A percentile compares a stretch with the other conserved stretches of the same genome.
Evolutionary conservation across 2,113 vertebrate genomes (phyloP).

Genomic region (Cepphus grylle): DNA sequence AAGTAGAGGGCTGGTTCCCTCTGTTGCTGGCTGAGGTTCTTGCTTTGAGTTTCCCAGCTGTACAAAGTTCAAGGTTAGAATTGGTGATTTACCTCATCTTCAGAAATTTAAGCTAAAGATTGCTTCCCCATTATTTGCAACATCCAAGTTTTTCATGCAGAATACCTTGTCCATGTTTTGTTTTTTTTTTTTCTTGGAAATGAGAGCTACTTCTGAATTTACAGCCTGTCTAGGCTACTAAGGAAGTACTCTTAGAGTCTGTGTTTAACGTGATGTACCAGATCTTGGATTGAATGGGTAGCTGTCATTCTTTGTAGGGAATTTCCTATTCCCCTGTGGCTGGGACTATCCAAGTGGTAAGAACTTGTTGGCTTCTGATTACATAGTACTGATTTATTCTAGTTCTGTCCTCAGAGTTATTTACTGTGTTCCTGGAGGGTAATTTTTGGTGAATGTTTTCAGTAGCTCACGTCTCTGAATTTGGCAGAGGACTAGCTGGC

Average conservation of each 20-base stretch:
- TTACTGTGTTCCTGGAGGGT: slow-evolving; percentile 36
- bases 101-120: background rate
- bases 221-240: background rate
- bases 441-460: background rate
- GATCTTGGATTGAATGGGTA: background rate
- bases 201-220: background rate
- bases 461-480: background rate
- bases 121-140: background rate
- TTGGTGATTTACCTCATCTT: background rate
- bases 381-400: background rate
- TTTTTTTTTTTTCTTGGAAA: background rate
- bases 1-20: background rate
- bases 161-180: background rate
- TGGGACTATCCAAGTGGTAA: slow-evolving; percentile 36
- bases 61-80: background rate
- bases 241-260: background rate
- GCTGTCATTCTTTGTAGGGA: slow-evolving; percentile 53
- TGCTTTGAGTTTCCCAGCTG: background rate
- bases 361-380: slow-evolving; percentile 26
- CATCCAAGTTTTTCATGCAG: background rate
- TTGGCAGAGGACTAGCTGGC: background rate
- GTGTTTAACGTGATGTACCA: background rate
- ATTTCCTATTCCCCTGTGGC: slow-evolving; percentile 43
- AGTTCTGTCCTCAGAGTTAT: background rate
- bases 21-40: background rate